phyloP scores from a whole-genome alignment of 2,797 vertebrate genomes.

The Microhierax caerulescens region DNA sequence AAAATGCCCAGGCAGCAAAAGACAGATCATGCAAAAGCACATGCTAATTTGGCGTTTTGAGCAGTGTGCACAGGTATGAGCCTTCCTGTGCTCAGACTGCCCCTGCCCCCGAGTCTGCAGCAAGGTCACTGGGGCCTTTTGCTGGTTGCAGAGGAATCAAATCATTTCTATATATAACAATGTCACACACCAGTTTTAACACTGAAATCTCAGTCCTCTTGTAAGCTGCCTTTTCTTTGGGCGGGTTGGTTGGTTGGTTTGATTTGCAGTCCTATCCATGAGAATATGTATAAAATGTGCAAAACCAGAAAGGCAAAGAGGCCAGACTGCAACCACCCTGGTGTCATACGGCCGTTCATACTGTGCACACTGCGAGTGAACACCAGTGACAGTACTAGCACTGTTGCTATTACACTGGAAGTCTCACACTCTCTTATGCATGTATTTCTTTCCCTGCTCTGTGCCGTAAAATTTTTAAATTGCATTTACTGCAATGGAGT shows the following conservation, averaged over 20 bases:
- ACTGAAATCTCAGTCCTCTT: neutral
- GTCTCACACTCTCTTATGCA: neutral
- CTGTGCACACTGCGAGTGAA: neutral
- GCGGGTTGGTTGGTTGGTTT: neutral
- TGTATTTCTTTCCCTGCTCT: neutral
- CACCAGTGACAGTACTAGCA: too few relatives aligned
- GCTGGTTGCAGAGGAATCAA: neutral
- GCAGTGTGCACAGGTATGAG: neutral
- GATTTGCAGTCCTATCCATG: neutral
- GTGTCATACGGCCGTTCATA: accelerated
- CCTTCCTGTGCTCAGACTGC: neutral
- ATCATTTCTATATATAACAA: accelerated
- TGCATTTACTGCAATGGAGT: neutral
- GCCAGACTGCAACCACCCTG: neutral
- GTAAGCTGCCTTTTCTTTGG: neutral
- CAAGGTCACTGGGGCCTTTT: neutral
- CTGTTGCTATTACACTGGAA: neutral
- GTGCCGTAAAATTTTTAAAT: neutral
- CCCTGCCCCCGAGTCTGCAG: neutral
- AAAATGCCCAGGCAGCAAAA: constrained; percentile 41
- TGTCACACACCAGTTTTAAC: neutral
- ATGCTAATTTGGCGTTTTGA: neutral
- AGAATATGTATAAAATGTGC: neutral
- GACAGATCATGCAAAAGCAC: neutral
- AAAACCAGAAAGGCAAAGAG: neutral